Evolutionary conservation across 2,888 invertebrate species (phyloP).

Genomic region (Sthenelais limicola): DNA sequence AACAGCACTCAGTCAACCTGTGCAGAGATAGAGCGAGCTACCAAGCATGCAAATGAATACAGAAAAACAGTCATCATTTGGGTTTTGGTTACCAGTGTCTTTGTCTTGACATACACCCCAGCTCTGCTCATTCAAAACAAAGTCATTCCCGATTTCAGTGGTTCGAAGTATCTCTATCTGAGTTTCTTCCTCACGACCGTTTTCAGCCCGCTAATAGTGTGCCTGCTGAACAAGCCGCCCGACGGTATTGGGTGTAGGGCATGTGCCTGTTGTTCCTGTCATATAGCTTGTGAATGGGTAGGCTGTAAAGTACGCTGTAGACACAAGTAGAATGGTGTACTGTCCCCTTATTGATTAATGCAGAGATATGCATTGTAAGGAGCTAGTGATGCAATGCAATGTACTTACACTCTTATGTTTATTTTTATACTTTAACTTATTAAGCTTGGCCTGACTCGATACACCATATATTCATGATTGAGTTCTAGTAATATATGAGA

Average conservation of each 20-base stretch:
- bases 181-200: slow-evolving; percentile 63
- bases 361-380: too few species aligned
- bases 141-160: slow-evolving; percentile 3
- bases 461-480: too few species aligned
- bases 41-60: not conserved
- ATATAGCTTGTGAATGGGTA: slow-evolving; percentile 40
- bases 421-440: too few species aligned
- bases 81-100: slow-evolving; percentile 59
- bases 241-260: not conserved
- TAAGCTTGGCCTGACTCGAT: too few species aligned
- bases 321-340: too few species aligned
- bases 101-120: slow-evolving; percentile 60
- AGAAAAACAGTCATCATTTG: slow-evolving; percentile 59
- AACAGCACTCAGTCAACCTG: too few species aligned
- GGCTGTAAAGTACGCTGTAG: not conserved
- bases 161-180: slow-evolving; percentile 53
- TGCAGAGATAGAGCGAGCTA: not conserved
- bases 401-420: too few species aligned
- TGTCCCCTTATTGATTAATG: too few species aligned
- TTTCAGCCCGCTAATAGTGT: slow-evolving; percentile 64
- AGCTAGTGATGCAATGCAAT: too few species aligned
- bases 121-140: slow-evolving; percentile 52
- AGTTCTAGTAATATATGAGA: too few species aligned
- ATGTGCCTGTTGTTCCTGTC: too few species aligned
- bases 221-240: slow-evolving; percentile 61